A percentile compares a stretch with the other conserved stretches of the same genome.
Conservation (phyloP, 2,113 vertebrate species). For the Plecotus auritus region DNA sequence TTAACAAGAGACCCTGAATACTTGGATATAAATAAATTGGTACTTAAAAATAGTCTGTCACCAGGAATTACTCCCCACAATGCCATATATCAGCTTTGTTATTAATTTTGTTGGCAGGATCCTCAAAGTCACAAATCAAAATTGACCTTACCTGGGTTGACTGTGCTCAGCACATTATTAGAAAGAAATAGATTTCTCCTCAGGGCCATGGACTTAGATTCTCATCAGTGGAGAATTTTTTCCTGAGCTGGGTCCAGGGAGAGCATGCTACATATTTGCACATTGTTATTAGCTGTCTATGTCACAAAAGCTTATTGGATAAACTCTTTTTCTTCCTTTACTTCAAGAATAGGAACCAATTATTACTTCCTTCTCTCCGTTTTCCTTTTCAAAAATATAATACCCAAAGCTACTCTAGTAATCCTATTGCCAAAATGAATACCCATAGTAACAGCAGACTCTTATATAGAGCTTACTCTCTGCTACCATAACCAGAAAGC, state of each 20-base stretch:
- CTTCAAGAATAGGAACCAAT: neutral
- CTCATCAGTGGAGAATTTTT: slow-evolving; percentile 1
- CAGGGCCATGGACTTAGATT: neutral
- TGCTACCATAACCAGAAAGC: neutral
- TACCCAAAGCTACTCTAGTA: neutral
- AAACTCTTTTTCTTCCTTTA: neutral
- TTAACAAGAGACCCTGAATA: slow-evolving; percentile 49
- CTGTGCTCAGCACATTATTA: slow-evolving; percentile 10
- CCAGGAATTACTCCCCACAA: slow-evolving; percentile 37
- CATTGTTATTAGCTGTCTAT: neutral
- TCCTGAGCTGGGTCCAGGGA: neutral
- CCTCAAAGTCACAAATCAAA: slow-evolving; percentile 55
- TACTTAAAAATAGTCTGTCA: slow-evolving; percentile 66
- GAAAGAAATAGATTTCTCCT: slow-evolving; percentile 15
- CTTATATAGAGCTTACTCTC: neutral
- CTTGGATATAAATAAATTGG: slow-evolving; percentile 50
- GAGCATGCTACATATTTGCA: neutral
- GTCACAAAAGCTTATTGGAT: neutral
- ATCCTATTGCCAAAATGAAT: neutral
- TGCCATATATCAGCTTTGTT: slow-evolving; percentile 35
- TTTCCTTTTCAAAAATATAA: slow-evolving; percentile 6
- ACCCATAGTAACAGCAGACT: neutral
- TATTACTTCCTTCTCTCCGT: neutral
- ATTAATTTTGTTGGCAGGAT: slow-evolving; percentile 37
- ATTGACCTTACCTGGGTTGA: neutral